phyloP scores from a whole-genome alignment of 2,797 vertebrate genomes.

The Hozukius guyotensis region DNA sequence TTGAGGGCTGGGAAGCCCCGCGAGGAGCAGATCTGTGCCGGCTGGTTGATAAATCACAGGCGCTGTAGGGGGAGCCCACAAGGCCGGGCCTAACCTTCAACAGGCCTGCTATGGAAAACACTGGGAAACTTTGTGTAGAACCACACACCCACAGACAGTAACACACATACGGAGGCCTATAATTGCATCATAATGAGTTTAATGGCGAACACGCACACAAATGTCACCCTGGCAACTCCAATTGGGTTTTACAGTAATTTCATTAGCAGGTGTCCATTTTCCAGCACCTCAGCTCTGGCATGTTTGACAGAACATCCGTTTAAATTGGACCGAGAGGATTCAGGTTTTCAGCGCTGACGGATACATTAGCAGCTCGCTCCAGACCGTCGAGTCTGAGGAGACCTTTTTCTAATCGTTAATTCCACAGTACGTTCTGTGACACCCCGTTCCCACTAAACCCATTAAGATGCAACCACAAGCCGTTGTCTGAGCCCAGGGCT shows the following conservation, averaged over 20 bases:
- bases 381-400: conserved; percentile 33
- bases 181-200: conserved; percentile 21
- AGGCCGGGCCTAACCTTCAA: conserved; percentile 35
- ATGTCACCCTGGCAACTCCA: conserved; percentile 17
- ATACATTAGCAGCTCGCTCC: conserved; percentile 43
- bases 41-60: conserved; percentile 73
- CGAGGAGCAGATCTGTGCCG: conserved; percentile 31
- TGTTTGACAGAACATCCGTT: conserved; percentile 60
- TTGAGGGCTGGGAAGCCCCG: conserved; percentile 27
- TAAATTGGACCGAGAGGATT: conserved; percentile 44
- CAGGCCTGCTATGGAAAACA: conserved; percentile 54
- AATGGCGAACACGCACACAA: conserved; percentile 10
- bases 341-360: conserved; percentile 21
- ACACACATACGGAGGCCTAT: not conserved
- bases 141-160: conserved; percentile 14
- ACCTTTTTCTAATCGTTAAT: conserved; percentile 50
- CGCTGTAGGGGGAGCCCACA: conserved; percentile 40
- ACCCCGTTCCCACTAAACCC: conserved; percentile 57
- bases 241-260: conserved; percentile 42
- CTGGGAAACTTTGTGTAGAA: conserved; percentile 28
- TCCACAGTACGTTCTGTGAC: conserved; percentile 40
- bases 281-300: conserved; percentile 34
- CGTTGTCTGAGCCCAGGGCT: conserved; percentile 34
- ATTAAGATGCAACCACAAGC: conserved; percentile 52
- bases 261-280: conserved; percentile 66